These are phyloP conservation scores for Conops quadrifasciatus DNA, from an alignment of 2,888 invertebrate genomes.

Conservation along the genomic window DNA sequence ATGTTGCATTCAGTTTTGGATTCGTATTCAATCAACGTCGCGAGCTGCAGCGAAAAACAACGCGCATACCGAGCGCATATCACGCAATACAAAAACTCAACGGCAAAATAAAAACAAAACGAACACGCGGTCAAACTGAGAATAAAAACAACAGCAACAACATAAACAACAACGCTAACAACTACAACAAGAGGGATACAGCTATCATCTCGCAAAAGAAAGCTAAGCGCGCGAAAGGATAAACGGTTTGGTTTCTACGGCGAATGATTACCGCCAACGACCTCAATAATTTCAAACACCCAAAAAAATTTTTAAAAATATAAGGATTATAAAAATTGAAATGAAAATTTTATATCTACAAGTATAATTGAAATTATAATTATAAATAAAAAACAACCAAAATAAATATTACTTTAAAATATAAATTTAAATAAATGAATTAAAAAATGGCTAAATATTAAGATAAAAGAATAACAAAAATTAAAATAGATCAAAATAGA, in stretches of 20 bases:
- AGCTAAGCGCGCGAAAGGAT: neutral
- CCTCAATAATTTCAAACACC: neutral
- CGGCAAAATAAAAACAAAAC: constrained; percentile 3
- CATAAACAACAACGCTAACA: neutral
- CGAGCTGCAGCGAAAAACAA: constrained; percentile 27
- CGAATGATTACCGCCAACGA: neutral
- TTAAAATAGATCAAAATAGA: constrained; percentile 25
- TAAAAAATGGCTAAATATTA: constrained; percentile 13
- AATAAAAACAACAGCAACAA: neutral
- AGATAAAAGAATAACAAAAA: neutral
- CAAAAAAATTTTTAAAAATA: neutral
- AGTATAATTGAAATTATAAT: too few relatives aligned
- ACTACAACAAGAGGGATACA: constrained; percentile 38
- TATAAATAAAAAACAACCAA: too few relatives aligned
- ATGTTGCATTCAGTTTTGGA: neutral
- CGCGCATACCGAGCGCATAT: neutral
- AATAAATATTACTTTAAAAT: too few relatives aligned
- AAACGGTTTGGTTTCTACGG: neutral
- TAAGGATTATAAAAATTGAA: too few relatives aligned
- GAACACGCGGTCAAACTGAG: neutral
- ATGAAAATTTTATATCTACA: too few relatives aligned
- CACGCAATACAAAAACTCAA: neutral
- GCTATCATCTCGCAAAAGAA: neutral
- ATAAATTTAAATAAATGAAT: too few relatives aligned
- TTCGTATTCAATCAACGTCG: constrained; percentile 23